Conservation (phyloP, 2,113 vertebrate genomes). For the Capricornis sumatraensis region DNA sequence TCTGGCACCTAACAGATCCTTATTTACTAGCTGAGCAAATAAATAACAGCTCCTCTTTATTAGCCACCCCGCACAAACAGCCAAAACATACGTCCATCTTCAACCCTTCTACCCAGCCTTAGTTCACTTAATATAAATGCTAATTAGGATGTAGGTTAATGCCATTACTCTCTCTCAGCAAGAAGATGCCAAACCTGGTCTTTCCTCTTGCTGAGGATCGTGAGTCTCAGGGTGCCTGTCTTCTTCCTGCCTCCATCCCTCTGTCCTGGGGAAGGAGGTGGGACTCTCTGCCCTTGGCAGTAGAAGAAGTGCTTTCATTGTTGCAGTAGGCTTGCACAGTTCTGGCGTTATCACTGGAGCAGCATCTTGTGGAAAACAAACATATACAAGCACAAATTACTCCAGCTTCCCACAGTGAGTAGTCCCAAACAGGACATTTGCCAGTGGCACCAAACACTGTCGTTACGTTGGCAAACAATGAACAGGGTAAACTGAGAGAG, state of each 20-base stretch:
- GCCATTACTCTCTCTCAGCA: neutral
- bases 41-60: slow-evolving; percentile 15
- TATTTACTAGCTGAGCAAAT: neutral
- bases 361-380: slow-evolving; percentile 49
- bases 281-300: neutral
- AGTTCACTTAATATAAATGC: slow-evolving; percentile 60
- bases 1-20: neutral
- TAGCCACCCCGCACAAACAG: neutral
- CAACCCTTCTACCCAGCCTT: neutral
- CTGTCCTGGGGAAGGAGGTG: neutral
- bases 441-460: slow-evolving; percentile 19
- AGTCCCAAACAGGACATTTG: slow-evolving; percentile 32
- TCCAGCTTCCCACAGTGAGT: slow-evolving; percentile 8
- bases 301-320: slow-evolving; percentile 3
- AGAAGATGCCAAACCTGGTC: neutral
- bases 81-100: neutral
- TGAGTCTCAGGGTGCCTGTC: neutral
- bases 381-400: slow-evolving; percentile 15
- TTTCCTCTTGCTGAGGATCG: neutral
- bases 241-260: neutral
- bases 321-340: neutral
- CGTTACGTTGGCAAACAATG: neutral
- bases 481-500: slow-evolving; percentile 38
- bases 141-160: slow-evolving; percentile 38
- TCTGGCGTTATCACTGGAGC: neutral